Conservation (phyloP, 2,888 invertebrate species). For the Pteria penguin region DNA sequence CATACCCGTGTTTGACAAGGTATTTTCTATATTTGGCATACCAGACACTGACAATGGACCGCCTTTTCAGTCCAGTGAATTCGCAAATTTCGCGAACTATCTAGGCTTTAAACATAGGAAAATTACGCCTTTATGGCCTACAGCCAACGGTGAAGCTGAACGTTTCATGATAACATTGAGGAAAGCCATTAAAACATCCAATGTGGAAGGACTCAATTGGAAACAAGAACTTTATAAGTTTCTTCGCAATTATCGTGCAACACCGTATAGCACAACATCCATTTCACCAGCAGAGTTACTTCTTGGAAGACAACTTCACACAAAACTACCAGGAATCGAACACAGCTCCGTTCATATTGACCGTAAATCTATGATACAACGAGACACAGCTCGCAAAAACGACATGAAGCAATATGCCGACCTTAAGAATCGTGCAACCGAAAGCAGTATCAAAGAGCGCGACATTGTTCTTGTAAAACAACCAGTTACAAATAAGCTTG, state of each 20-base stretch:
- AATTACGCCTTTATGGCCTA: constrained; percentile 50
- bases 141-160: constrained; percentile 52
- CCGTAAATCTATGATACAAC: background rate
- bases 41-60: constrained; percentile 50
- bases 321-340: background rate
- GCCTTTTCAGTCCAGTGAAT: constrained; percentile 40
- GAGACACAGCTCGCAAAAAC: background rate
- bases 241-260: constrained; percentile 32
- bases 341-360: background rate
- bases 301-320: constrained; percentile 5
- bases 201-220: constrained; percentile 24
- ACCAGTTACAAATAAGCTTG: background rate
- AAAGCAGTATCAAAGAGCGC: background rate
- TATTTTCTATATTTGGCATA: constrained; percentile 45
- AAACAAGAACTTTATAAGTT: constrained; percentile 31
- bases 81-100: constrained; percentile 46
- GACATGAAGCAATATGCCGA: background rate
- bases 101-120: constrained; percentile 52
- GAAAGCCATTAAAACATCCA: constrained; percentile 43
- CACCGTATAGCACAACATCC: constrained; percentile 23
- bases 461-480: constrained; percentile 1
- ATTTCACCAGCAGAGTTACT: constrained; percentile 1
- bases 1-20: constrained; percentile 42
- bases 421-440: background rate
- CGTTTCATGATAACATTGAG: constrained; percentile 53